Evolutionary conservation across 1,140 invertebrate genomes (phyloP), one percentile per base, ranked within the genome.

Genomic region (Paracyclopina nana): DNA sequence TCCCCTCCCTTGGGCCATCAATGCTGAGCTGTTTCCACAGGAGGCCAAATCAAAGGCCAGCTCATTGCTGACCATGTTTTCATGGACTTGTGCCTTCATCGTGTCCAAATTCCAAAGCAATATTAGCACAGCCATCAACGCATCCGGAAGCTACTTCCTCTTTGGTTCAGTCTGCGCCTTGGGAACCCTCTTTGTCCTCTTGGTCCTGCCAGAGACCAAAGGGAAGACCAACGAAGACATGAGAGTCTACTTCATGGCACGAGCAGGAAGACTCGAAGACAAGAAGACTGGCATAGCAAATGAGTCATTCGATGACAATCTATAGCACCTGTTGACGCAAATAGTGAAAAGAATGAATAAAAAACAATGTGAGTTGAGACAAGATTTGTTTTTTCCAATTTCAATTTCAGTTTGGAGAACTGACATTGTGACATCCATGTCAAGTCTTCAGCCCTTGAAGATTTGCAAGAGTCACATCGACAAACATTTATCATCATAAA

Each of bases 201-300:
- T 81, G 27, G 62, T 79, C 22, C 70, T 96, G 6, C 82, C 83
- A 0, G 90, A 96, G 69, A 95, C 88, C 0, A 90, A 86, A 62
- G 87, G 87, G 2, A 85, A 82, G 63, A 78, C 71, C 22, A 66
- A 80, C n/a, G 74, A 82, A 40, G 77, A 88, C 62, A 86, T 94
- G 34, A 38, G 20, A 38, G 34, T 16, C 5, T 38, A 38, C 20
- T 38, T 16, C 20, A 38, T 38, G 34, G 34, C n/a, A n/a, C n/a
- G n/a, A n/a, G n/a, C n/a, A n/a, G n/a, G n/a, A n/a, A n/a, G n/a
- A n/a, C n/a, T n/a, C n/a, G n/a, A n/a, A n/a, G n/a, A n/a, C n/a
- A n/a, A n/a, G n/a, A n/a, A n/a, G n/a, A n/a, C n/a, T n/a, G n/a
- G n/a, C n/a, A n/a, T n/a, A n/a, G n/a, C n/a, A n/a, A n/a, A n/a